These are phyloP conservation scores for Monodelphis domestica DNA, from an alignment of 2,797 vertebrate genomes.

Conservation along the genomic window DNA sequence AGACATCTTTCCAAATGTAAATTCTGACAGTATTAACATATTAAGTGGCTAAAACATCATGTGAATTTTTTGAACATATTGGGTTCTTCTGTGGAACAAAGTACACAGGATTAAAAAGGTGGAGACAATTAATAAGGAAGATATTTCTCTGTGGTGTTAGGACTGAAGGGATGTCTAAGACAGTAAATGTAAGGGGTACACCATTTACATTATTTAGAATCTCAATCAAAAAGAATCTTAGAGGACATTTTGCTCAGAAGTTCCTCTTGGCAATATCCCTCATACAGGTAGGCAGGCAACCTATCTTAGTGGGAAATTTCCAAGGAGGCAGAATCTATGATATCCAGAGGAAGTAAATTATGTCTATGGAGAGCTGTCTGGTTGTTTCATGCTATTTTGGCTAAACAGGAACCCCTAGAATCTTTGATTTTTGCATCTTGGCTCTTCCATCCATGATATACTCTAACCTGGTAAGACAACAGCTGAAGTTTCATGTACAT, in stretches of 20 bases:
- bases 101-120: too few species aligned
- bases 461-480: not conserved
- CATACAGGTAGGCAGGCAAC: not conserved
- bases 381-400: not conserved
- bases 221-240: too few species aligned
- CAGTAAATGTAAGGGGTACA: not conserved
- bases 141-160: too few species aligned
- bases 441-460: not conserved
- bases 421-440: not conserved
- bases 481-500: too few species aligned
- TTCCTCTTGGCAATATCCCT: not conserved
- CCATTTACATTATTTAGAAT: not conserved
- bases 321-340: not conserved
- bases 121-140: too few species aligned
- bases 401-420: too few species aligned
- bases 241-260: not conserved
- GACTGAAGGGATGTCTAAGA: too few species aligned
- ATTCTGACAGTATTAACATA: too few species aligned
- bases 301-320: not conserved
- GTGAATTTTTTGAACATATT: too few species aligned
- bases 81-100: too few species aligned
- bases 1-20: too few species aligned
- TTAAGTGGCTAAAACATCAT: too few species aligned
- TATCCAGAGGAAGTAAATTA: not conserved
- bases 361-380: not conserved